Evolutionary conservation across 2,797 vertebrate genomes (phyloP).

Genomic region (Rhinichthys osculus): DNA sequence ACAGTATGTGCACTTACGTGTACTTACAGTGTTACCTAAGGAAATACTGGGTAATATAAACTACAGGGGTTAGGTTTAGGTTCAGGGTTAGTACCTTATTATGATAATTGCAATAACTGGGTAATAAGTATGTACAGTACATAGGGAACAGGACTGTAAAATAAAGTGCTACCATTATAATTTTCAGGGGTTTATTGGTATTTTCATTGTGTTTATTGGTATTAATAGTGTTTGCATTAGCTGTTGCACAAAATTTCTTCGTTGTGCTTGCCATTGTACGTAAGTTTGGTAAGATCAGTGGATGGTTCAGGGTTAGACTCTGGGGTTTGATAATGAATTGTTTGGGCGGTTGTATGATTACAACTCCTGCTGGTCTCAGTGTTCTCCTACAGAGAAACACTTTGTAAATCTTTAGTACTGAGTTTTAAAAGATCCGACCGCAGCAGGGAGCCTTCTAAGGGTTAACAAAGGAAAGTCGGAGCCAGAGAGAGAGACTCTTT

Average conservation of each 20-base stretch:
- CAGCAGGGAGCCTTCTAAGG: slow-evolving; percentile 55
- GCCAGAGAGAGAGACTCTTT: slow-evolving; percentile 24
- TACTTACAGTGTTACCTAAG: too few relatives aligned
- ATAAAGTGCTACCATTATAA: too few relatives aligned
- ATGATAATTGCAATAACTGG: too few relatives aligned
- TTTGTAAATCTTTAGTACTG: slow-evolving; percentile 56
- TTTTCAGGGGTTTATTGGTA: neutral
- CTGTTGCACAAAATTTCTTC: neutral
- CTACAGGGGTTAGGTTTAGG: too few relatives aligned
- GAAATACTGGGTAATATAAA: too few relatives aligned
- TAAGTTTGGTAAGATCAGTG: slow-evolving; percentile 16
- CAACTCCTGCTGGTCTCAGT: slow-evolving; percentile 45
- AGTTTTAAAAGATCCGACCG: slow-evolving; percentile 50
- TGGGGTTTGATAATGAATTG: slow-evolving; percentile 48
- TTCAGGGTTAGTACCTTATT: too few relatives aligned
- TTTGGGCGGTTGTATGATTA: slow-evolving; percentile 49
- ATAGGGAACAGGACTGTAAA: too few relatives aligned
- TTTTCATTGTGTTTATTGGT: neutral
- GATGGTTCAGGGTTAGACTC: slow-evolving; percentile 38
- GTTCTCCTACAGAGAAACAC: slow-evolving; percentile 54
- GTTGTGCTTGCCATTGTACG: neutral
- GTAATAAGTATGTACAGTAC: too few relatives aligned
- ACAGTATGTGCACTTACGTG: too few relatives aligned
- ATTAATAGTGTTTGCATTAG: neutral
- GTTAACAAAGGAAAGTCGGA: slow-evolving; percentile 33